Conservation (phyloP, 2,888 invertebrate species). For the Drosophila barbarae region DNA sequence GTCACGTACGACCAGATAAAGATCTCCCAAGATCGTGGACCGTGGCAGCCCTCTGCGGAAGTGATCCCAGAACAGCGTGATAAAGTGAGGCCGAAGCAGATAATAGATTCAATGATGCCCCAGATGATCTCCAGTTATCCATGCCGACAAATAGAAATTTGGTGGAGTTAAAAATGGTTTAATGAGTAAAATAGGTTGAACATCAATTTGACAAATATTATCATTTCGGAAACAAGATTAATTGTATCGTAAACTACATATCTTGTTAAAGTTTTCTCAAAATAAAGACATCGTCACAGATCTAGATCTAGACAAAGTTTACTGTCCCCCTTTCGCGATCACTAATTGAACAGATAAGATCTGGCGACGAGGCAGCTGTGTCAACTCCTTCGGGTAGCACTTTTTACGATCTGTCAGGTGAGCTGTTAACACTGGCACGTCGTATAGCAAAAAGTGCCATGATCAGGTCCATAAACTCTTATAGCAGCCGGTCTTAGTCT, state of each 20-base stretch:
- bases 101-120: conserved; percentile 12
- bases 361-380: conserved; percentile 17
- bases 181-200: background rate
- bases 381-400: conserved; percentile 26
- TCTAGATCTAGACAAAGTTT: conserved; percentile 7
- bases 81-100: conserved; percentile 11
- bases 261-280: background rate
- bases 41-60: conserved; percentile 24
- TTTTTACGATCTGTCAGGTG: conserved; percentile 43
- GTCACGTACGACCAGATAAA: conserved; percentile 44
- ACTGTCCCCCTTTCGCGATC: conserved; percentile 20
- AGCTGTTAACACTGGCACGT: conserved; percentile 54
- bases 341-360: conserved; percentile 33
- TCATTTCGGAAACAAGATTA: background rate
- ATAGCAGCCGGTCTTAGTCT: conserved; percentile 8
- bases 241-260: background rate
- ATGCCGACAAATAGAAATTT: conserved; percentile 1
- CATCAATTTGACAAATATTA: background rate
- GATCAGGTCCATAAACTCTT: conserved; percentile 42
- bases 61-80: conserved; percentile 10
- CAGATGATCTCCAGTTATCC: conserved; percentile 9
- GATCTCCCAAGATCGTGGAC: conserved; percentile 36
- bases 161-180: background rate
- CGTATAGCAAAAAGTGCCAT: conserved; percentile 38
- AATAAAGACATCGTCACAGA: background rate